phyloP scores from a whole-genome alignment of 1,140 invertebrate genomes.

The Drosophila pallidifrons region DNA sequence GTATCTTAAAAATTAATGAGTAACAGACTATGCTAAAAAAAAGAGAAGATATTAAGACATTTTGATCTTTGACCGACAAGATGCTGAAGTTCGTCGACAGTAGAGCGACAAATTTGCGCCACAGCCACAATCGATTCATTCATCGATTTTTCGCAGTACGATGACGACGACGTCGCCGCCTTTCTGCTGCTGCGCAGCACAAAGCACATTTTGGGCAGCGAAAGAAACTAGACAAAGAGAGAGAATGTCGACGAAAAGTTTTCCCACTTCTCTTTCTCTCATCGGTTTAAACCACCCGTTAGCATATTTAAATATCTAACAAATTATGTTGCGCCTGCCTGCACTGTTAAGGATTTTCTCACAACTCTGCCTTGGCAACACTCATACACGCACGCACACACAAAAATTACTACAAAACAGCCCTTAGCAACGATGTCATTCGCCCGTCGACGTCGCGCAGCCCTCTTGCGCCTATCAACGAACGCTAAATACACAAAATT shows the following conservation, averaged over 20 bases:
- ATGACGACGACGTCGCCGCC: slow-evolving; percentile 55
- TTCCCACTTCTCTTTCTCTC: slow-evolving; percentile 11
- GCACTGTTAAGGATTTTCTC: slow-evolving; percentile 29
- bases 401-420: slow-evolving; percentile 66
- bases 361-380: slow-evolving; percentile 63
- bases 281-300: slow-evolving; percentile 53
- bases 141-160: slow-evolving; percentile 83
- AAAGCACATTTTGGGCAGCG: slow-evolving; percentile 70
- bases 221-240: slow-evolving; percentile 32
- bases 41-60: not conserved
- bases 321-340: slow-evolving; percentile 36
- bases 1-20: slow-evolving; percentile 1
- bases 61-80: slow-evolving; percentile 4
- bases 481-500: slow-evolving; percentile 80
- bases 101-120: slow-evolving; percentile 31
- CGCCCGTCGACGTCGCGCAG: slow-evolving; percentile 50
- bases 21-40: slow-evolving; percentile 23
- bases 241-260: slow-evolving; percentile 28
- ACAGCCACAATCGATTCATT: slow-evolving; percentile 82
- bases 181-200: slow-evolving; percentile 66
- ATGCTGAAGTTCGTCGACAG: not conserved
- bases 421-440: slow-evolving; percentile 73
- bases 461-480: slow-evolving; percentile 54
- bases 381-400: not conserved
- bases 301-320: slow-evolving; percentile 55